phyloP scores from a whole-genome alignment of 1,140 invertebrate species.

The Aphelenchoides fujianensis region DNA sequence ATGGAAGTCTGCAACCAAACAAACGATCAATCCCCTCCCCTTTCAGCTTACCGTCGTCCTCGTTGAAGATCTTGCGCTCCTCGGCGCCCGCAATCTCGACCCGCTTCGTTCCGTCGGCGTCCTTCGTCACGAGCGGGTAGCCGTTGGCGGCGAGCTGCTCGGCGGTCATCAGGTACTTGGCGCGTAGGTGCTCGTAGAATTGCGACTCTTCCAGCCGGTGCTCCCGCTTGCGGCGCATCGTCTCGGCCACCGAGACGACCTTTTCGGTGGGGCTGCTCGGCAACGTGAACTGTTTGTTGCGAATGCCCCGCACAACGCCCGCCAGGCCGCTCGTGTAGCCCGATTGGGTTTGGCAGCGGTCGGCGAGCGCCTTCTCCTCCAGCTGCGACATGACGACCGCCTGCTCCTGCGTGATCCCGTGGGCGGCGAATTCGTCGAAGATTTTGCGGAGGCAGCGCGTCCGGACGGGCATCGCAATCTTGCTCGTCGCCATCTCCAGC shows the following conservation, averaged over 20 bases:
- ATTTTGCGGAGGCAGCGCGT: neutral
- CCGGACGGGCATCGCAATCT: neutral
- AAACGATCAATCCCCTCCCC: conserved; percentile 12
- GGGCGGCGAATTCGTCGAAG: neutral
- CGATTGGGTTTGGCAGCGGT: conserved; percentile 10
- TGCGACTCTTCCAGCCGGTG: neutral
- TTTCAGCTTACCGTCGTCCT: conserved; percentile 19
- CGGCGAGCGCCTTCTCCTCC: conserved; percentile 21
- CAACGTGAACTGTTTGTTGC: neutral
- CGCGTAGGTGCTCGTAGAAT: conserved; percentile 14
- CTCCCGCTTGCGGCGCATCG: neutral
- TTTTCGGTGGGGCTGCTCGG: conserved; percentile 14
- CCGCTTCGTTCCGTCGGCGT: conserved; percentile 8
- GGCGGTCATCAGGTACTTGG: conserved; percentile 34
- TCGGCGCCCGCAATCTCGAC: conserved; percentile 20
- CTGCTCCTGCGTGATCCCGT: neutral
- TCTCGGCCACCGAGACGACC: neutral
- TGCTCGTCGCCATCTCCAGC: neutral
- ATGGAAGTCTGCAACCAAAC: conserved; percentile 36
- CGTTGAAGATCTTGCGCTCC: conserved; percentile 20
- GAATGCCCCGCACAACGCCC: conserved; percentile 11
- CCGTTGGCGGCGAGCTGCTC: conserved; percentile 44
- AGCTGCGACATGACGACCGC: conserved; percentile 6
- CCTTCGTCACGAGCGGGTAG: conserved; percentile 29
- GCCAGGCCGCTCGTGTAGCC: conserved; percentile 6